Evolutionary conservation across 2,797 vertebrate species (phyloP).

Genomic region (Pangasius larnaudii): DNA sequence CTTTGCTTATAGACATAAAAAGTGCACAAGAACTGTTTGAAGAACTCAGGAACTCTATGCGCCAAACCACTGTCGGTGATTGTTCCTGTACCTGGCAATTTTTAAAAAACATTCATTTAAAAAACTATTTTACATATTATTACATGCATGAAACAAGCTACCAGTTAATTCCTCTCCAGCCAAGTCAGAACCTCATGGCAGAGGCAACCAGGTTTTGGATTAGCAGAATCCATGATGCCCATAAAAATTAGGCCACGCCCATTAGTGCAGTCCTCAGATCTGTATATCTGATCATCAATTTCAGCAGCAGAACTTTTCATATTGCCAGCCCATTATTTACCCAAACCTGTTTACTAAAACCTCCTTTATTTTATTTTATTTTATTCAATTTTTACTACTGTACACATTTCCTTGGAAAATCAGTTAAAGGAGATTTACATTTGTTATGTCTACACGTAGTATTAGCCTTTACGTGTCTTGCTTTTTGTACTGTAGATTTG

Average conservation of each 20-base stretch:
- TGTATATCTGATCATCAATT: neutral
- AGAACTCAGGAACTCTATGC: neutral
- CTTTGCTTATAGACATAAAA: neutral
- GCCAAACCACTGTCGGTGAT: neutral
- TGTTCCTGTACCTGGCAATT: neutral
- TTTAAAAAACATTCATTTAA: neutral
- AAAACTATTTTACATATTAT: neutral
- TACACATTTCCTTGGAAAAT: too few relatives aligned
- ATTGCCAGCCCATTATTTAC: neutral
- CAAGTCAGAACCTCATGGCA: neutral
- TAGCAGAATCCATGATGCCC: neutral
- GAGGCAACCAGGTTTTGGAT: neutral
- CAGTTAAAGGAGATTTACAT: too few relatives aligned
- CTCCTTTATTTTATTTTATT: too few relatives aligned
- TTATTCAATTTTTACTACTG: too few relatives aligned
- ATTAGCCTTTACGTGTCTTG: neutral
- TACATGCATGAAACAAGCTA: neutral
- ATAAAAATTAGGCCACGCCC: neutral
- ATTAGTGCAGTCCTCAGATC: neutral
- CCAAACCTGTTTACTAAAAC: too few relatives aligned
- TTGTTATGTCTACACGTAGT: too few relatives aligned
- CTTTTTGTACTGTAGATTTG: neutral
- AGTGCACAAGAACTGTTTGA: neutral
- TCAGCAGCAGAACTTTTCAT: neutral
- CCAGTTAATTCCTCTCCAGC: neutral